phyloP scores from a whole-genome alignment of 2,113 vertebrate genomes.

The Entelurus aequoreus region DNA sequence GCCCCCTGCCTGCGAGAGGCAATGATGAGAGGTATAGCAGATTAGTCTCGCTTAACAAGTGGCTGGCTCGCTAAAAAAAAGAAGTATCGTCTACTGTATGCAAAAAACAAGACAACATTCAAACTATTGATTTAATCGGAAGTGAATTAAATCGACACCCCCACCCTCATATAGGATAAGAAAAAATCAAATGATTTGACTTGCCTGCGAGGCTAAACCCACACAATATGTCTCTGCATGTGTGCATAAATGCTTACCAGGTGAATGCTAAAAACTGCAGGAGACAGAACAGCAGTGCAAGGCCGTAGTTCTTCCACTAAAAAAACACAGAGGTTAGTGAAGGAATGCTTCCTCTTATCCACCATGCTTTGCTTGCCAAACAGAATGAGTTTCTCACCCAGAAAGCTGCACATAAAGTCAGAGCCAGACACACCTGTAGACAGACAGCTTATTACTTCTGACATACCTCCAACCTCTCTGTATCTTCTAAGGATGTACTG shows the following conservation, averaged over 20 bases:
- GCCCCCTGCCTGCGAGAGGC: too few relatives aligned
- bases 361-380: neutral
- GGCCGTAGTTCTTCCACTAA: slow-evolving; percentile 79
- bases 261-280: slow-evolving; percentile 86
- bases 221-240: neutral
- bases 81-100: too few relatives aligned
- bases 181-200: neutral
- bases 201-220: neutral
- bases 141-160: too few relatives aligned
- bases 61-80: too few relatives aligned
- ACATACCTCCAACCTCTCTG: neutral
- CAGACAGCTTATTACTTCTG: neutral
- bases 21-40: too few relatives aligned
- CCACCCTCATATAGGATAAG: neutral
- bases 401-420: slow-evolving; percentile 87
- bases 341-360: neutral
- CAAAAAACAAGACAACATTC: too few relatives aligned
- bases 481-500: neutral
- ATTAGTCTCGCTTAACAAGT: too few relatives aligned
- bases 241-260: slow-evolving; percentile 71
- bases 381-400: slow-evolving; percentile 73
- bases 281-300: slow-evolving; percentile 82
- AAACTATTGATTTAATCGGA: too few relatives aligned
- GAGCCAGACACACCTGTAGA: slow-evolving; percentile 73
- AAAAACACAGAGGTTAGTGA: neutral